Percentiles rank a stretch among this genome's conserved stretches.
These are phyloP conservation scores for Callipepla californica DNA, from an alignment of 2,113 vertebrate genomes.

Conservation along the genomic window DNA sequence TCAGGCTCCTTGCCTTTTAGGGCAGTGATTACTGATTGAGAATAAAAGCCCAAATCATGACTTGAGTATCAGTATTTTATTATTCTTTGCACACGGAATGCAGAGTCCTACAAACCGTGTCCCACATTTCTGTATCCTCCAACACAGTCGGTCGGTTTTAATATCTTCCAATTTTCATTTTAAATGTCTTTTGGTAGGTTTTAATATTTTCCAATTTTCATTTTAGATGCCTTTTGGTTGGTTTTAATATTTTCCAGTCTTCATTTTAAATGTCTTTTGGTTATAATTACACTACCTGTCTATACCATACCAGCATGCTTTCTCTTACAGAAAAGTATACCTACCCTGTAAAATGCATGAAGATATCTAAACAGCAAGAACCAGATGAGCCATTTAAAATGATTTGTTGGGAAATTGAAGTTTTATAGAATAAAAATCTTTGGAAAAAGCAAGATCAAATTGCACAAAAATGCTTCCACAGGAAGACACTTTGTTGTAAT, in stretches of 20 bases:
- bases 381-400: not conserved
- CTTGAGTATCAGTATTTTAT: not conserved
- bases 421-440: conserved; percentile 8
- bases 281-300: not conserved
- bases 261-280: not conserved
- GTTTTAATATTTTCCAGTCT: not conserved
- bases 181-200: not conserved
- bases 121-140: not conserved
- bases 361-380: not conserved
- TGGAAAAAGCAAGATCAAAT: not conserved
- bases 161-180: not conserved
- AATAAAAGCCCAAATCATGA: not conserved
- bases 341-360: not conserved
- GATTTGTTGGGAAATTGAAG: not conserved
- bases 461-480: not conserved
- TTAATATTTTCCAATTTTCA: not conserved
- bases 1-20: not conserved
- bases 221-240: not conserved
- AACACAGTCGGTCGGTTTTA: not conserved
- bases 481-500: conserved; percentile 17
- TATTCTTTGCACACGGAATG: not conserved
- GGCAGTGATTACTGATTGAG: not conserved
- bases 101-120: not conserved
- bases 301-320: not conserved
- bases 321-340: not conserved